Evolutionary conservation across 2,113 vertebrate species (phyloP).

Genomic region (Lethenteron reissneri): DNA sequence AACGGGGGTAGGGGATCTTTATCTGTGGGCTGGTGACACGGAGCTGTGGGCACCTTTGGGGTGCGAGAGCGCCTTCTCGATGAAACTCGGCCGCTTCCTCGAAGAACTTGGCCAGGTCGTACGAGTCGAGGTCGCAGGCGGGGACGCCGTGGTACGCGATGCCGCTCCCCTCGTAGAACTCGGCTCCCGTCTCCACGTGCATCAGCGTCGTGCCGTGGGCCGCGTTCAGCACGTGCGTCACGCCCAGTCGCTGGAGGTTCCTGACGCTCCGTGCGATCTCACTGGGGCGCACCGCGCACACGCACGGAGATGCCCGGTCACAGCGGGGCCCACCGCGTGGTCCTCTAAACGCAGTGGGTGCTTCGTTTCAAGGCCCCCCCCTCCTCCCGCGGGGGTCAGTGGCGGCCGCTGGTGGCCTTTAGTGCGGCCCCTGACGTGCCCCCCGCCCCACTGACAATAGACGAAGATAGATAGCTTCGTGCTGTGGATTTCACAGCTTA

Average conservation of each 20-base stretch:
- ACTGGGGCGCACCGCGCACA: neutral
- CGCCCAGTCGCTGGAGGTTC: neutral
- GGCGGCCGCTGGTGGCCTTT: too few relatives aligned
- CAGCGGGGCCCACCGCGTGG: too few relatives aligned
- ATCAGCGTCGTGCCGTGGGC: slow-evolving; percentile 2
- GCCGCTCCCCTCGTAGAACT: slow-evolving; percentile 1
- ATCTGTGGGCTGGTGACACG: too few relatives aligned
- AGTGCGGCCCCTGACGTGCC: too few relatives aligned
- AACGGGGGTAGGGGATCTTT: too few relatives aligned
- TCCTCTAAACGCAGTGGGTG: too few relatives aligned
- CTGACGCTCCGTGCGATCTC: neutral
- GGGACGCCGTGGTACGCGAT: neutral
- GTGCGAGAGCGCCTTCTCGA: neutral
- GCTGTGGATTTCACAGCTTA: too few relatives aligned
- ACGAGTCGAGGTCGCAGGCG: neutral
- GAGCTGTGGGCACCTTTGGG: neutral
- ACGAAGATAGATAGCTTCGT: too few relatives aligned
- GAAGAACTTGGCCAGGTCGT: neutral
- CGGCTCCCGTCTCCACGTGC: neutral
- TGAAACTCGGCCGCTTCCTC: slow-evolving; percentile 2
- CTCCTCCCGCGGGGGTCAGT: too few relatives aligned
- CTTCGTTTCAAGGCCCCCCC: too few relatives aligned
- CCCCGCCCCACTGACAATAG: too few relatives aligned
- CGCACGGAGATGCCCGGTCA: neutral
- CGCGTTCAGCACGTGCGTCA: neutral